A percentile compares a stretch with the other conserved stretches of the same genome.
Evolutionary conservation across 2,797 vertebrate species (phyloP).

Genomic region (Gambusia yucatana): DNA sequence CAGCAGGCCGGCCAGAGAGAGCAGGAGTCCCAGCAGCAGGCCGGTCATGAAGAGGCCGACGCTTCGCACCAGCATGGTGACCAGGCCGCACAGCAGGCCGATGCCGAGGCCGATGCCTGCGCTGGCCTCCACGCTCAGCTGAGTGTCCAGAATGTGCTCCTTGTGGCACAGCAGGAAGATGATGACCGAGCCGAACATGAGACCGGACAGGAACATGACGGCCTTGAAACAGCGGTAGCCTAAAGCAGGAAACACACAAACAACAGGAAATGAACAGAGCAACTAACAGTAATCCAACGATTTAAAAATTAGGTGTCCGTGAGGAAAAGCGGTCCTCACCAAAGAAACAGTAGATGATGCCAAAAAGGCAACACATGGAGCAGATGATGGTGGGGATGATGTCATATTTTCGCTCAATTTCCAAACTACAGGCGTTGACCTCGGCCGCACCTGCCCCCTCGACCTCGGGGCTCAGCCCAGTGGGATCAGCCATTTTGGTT

Average conservation of each 20-base stretch:
- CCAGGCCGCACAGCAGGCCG: slow-evolving; percentile 89
- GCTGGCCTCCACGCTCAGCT: slow-evolving; percentile 89
- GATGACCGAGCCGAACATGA: slow-evolving; percentile 88
- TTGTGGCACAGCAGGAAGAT: slow-evolving; percentile 92
- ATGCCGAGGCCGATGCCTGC: slow-evolving; percentile 89
- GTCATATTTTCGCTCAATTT: slow-evolving; percentile 82
- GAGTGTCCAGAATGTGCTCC: slow-evolving; percentile 88
- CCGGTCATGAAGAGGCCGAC: slow-evolving; percentile 92
- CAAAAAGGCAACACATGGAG: slow-evolving; percentile 90
- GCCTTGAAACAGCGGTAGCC: slow-evolving; percentile 94
- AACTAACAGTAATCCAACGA: neutral
- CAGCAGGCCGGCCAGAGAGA: slow-evolving; percentile 83
- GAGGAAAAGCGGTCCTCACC: slow-evolving; percentile 75
- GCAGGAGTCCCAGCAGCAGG: slow-evolving; percentile 86
- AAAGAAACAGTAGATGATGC: slow-evolving; percentile 92
- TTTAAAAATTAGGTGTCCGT: neutral
- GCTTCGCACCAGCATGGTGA: slow-evolving; percentile 90
- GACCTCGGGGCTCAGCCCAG: slow-evolving; percentile 75
- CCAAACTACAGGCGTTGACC: slow-evolving; percentile 80
- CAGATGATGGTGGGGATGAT: slow-evolving; percentile 86
- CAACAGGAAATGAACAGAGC: neutral
- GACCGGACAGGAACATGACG: slow-evolving; percentile 90
- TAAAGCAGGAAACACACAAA: slow-evolving; percentile 30
- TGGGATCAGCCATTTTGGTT: slow-evolving; percentile 75
- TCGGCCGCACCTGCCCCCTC: slow-evolving; percentile 64